Percentiles rank a stretch among this genome's conserved stretches.
phyloP scores from a whole-genome alignment of 1,140 invertebrate genomes.

The Cydia splendana region DNA sequence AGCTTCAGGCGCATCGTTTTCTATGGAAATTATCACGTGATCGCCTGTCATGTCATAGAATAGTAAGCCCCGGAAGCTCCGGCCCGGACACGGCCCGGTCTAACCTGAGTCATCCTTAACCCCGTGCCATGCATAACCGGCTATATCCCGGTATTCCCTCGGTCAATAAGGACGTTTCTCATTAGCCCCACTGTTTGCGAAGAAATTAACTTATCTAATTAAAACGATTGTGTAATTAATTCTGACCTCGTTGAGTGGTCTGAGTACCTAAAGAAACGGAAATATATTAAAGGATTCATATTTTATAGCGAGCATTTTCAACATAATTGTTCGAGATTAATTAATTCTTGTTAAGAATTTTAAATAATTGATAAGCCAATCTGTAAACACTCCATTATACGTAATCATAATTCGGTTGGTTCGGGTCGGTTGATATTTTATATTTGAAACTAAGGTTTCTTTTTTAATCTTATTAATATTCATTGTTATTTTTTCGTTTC shows the following conservation, averaged over 20 bases:
- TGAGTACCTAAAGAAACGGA: conserved; percentile 24
- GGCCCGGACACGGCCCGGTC: too few species aligned
- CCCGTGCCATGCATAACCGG: not conserved
- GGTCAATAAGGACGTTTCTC: conserved; percentile 43
- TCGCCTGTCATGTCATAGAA: too few species aligned
- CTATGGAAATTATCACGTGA: too few species aligned
- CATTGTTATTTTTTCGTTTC: not conserved
- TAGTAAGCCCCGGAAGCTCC: too few species aligned
- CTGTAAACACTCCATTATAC: not conserved
- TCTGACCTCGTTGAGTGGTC: conserved; percentile 32
- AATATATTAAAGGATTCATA: conserved; percentile 35
- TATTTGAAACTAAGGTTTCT: not conserved
- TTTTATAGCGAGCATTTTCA: not conserved
- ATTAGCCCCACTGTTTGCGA: conserved; percentile 36
- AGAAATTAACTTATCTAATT: conserved; percentile 50
- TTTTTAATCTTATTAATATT: not conserved
- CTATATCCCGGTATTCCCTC: conserved; percentile 28
- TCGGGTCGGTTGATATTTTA: not conserved
- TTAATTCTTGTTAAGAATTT: conserved; percentile 19
- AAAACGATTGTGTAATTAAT: conserved; percentile 47
- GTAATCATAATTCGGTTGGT: not conserved
- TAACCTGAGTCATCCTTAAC: too few species aligned
- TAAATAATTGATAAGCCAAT: conserved; percentile 27
- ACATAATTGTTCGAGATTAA: not conserved
- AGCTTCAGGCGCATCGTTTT: too few species aligned